phyloP scores from a whole-genome alignment of 2,113 vertebrate species.

The Collichthys lucidus region DNA sequence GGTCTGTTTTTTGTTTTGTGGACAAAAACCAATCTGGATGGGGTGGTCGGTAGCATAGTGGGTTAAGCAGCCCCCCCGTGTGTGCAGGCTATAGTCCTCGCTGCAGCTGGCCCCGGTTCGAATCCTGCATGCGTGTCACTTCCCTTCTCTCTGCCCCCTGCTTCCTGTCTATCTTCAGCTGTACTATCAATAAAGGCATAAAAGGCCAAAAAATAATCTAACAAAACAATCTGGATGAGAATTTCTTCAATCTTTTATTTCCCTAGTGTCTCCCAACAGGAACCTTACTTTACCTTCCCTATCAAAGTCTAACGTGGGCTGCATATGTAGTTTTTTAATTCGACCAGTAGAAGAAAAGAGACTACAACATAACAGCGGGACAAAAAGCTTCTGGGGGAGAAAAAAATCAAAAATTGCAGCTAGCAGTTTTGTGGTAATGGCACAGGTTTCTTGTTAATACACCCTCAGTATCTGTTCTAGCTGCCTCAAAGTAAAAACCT shows the following conservation, averaged over 20 bases:
- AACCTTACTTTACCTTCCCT: conserved; percentile 3
- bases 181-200: too few species aligned
- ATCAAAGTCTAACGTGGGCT: conserved; percentile 4
- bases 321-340: conserved; percentile 7
- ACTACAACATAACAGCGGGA: neutral
- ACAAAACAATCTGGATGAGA: neutral
- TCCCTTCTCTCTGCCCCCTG: too few species aligned
- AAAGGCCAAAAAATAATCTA: too few species aligned
- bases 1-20: neutral
- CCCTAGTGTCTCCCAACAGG: conserved; percentile 2
- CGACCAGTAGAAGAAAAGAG: neutral
- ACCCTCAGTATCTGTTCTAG: conserved; percentile 32
- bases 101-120: too few species aligned
- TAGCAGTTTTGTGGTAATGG: conserved; percentile 17
- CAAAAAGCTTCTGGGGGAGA: conserved; percentile 10
- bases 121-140: too few species aligned
- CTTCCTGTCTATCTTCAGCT: too few species aligned
- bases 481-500: conserved; percentile 48
- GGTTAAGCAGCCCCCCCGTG: too few species aligned
- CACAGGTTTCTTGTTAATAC: conserved; percentile 21
- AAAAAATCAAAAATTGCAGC: neutral
- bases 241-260: conserved; percentile 33
- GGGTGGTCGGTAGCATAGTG: too few species aligned
- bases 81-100: too few species aligned
- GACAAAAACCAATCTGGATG: neutral